phyloP scores from a whole-genome alignment of 1,140 invertebrate species.

The Solenopsis fugax region DNA sequence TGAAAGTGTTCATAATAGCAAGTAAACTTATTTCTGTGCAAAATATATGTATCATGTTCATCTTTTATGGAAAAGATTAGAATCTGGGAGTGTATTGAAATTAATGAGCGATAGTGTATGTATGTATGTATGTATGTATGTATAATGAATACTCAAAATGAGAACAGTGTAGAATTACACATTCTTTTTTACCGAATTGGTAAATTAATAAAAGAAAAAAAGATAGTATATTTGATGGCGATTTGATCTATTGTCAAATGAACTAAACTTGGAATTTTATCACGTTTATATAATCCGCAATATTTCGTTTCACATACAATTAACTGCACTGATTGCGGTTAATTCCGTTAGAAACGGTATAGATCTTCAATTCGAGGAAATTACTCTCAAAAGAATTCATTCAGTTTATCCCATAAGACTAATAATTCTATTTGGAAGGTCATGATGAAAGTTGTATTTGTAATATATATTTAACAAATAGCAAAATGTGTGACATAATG shows the following conservation, averaged over 20 bases:
- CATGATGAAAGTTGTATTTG: neutral
- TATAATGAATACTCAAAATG: neutral
- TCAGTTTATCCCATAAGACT: neutral
- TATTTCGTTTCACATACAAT: neutral
- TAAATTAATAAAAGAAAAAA: neutral
- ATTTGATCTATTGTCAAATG: neutral
- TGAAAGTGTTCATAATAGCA: too few relatives aligned
- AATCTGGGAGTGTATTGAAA: too few relatives aligned
- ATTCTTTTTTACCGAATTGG: neutral
- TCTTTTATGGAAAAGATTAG: too few relatives aligned
- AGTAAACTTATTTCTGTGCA: too few relatives aligned
- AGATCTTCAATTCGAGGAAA: neutral
- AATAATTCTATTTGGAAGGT: neutral
- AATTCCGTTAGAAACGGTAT: neutral
- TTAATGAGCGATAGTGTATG: too few relatives aligned
- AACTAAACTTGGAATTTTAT: neutral
- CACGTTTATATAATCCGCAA: neutral
- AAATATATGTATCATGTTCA: too few relatives aligned
- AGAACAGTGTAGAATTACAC: neutral
- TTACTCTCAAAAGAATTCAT: slow-evolving; percentile 4
- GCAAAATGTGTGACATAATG: neutral
- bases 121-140: neutral
- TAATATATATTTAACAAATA: slow-evolving; percentile 13
- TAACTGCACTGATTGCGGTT: neutral
- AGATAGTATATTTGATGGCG: neutral